A percentile compares a stretch with the other conserved stretches of the same genome.
Evolutionary conservation across 2,797 vertebrate species (phyloP).

Genomic region (Halcyon leucocephala): DNA sequence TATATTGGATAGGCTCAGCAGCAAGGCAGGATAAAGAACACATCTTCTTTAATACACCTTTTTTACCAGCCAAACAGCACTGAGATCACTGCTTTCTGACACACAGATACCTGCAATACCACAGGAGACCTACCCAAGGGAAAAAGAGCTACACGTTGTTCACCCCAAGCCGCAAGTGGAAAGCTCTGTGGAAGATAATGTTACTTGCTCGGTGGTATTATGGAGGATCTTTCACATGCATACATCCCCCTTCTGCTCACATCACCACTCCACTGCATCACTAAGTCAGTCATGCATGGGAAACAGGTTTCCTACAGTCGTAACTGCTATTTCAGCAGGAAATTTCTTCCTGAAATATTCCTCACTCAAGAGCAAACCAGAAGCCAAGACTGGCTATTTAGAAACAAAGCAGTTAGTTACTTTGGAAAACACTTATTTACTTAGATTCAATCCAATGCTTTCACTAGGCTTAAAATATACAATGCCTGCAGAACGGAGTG

Average conservation of each 20-base stretch:
- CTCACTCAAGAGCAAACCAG: neutral
- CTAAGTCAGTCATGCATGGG: conserved; percentile 51
- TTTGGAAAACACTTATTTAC: conserved; percentile 49
- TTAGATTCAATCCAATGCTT: conserved; percentile 31
- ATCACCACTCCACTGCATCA: conserved; percentile 50
- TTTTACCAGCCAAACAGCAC: neutral
- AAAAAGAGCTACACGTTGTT: neutral
- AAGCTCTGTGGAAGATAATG: conserved; percentile 18
- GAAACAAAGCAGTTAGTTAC: conserved; percentile 34
- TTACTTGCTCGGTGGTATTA: conserved; percentile 13
- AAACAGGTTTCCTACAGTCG: conserved; percentile 47
- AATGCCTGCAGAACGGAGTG: conserved; percentile 37
- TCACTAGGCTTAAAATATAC: conserved; percentile 53
- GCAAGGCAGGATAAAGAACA: conserved; percentile 7
- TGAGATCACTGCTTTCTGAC: neutral
- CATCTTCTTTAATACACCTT: neutral
- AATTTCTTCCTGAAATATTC: conserved; percentile 32
- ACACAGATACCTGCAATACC: neutral
- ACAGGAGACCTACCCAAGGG: neutral
- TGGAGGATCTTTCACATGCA: conserved; percentile 38
- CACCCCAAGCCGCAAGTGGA: neutral
- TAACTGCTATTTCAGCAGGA: conserved; percentile 53
- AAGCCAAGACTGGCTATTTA: neutral
- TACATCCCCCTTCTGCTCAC: conserved; percentile 42
- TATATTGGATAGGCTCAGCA: neutral